Base-by-base conservation (phyloP, 2,888 invertebrate genomes). In the Helicoverpa assulta region DNA sequence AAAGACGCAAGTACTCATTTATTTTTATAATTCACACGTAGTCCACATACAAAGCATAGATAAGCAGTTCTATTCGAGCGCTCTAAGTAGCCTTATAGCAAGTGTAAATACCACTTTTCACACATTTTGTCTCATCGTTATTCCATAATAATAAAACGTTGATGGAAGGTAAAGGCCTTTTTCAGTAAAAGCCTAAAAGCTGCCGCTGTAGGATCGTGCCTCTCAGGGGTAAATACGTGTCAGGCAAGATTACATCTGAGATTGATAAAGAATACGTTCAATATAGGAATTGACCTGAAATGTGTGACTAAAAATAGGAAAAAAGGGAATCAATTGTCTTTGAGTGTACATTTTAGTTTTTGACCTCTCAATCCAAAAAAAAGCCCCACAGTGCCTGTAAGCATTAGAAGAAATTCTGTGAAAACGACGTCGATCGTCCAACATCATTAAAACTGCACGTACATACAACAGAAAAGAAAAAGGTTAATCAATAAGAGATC, bases 401-500 rank as follows among this genome's bases (percentile, higher is more conserved):
- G 10, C 8, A 33, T 33, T 10, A 10, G 33, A 33, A 33, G 7
- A 33, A 33, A 33, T 33, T 33, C 33, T 33, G 33, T 33, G 33
- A 40, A 14, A 14, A 68, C 59, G 18, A 37, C 19, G 58, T 8
- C 16, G 57, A 70, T 52, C 21, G 5, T 21, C 78, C 51, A 61
- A 53, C 61, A 47, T 18, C 26, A 61, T 52, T 58, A 47, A 40
- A 58, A 60, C 29, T 33, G 47, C 14, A 40, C 43, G 52, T 12
- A 65, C 57, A 61, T 12, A 65, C 57, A 61, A 21, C 58, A 37
- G n/a, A 58, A 67, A 63, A 57, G 6, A 37, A 74, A 65, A 68
- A 63, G n/a, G n/a, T 43, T 66, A 57, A 70, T 73, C 29, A 68
- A 73, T 80, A 65, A 70, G 18, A 57, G 57, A 70, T 61, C 60